These are phyloP conservation scores for Bombus cullumanus DNA, from an alignment of 1,140 invertebrate species.

Conservation along the genomic window DNA sequence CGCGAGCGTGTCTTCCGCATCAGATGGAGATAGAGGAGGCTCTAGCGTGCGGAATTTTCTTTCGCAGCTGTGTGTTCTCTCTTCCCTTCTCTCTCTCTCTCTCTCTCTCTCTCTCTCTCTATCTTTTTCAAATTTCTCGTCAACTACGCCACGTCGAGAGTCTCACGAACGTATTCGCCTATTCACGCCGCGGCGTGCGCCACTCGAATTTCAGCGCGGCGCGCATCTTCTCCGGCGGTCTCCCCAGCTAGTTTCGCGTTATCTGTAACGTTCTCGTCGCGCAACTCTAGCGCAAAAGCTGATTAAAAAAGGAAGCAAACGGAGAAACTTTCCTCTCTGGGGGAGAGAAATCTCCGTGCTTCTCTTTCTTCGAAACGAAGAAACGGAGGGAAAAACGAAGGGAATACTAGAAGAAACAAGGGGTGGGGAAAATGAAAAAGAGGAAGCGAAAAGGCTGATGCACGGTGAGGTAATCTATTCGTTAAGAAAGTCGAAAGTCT, in stretches of 20 bases:
- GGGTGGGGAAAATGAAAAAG: background rate
- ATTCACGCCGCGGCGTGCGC: constrained; percentile 10
- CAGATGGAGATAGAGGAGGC: background rate
- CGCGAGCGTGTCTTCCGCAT: background rate
- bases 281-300: constrained; percentile 9
- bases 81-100: background rate
- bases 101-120: background rate
- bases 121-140: constrained; percentile 28
- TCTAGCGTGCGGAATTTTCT: constrained; percentile 2
- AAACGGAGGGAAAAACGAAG: background rate
- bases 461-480: constrained; percentile 34
- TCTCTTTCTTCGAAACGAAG: background rate
- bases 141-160: background rate
- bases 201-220: constrained; percentile 1
- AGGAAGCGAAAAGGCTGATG: constrained; percentile 6
- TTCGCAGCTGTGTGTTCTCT: background rate
- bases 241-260: background rate
- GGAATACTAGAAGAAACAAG: background rate
- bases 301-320: too few species aligned
- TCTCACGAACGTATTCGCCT: constrained; percentile 8
- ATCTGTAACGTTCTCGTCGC: constrained; percentile 23
- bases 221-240: background rate
- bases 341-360: background rate
- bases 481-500: constrained; percentile 33
- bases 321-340: too few species aligned